Evolutionary conservation across 1,140 invertebrate genomes (phyloP).

Genomic region (Agrypnia vestita): DNA sequence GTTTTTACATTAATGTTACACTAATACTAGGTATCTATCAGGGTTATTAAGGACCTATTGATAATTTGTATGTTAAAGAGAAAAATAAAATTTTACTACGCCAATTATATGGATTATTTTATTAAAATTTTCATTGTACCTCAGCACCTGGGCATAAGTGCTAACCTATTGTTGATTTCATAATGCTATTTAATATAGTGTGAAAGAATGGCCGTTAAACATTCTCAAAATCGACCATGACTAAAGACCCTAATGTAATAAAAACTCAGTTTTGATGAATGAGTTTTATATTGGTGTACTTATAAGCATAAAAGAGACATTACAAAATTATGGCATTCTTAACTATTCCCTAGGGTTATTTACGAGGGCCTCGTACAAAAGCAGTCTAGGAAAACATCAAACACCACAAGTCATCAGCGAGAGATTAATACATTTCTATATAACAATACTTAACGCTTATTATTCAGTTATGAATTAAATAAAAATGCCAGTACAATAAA

Average conservation of each 20-base stretch:
- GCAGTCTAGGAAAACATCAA: neutral
- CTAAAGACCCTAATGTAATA: neutral
- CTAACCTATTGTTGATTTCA: too few relatives aligned
- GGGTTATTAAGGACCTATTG: too few relatives aligned
- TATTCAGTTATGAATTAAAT: constrained; percentile 44
- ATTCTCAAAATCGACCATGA: neutral
- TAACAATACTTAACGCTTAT: constrained; percentile 36
- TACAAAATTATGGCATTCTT: constrained; percentile 7
- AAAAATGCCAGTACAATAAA: constrained; percentile 45
- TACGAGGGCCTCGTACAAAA: neutral
- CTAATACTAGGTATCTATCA: too few relatives aligned
- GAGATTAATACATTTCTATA: constrained; percentile 32
- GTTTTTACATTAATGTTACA: too few relatives aligned
- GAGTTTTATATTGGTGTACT: constrained; percentile 23
- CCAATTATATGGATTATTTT: too few relatives aligned
- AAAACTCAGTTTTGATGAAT: constrained; percentile 26
- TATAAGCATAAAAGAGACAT: neutral
- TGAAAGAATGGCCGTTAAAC: too few relatives aligned
- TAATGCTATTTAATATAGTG: too few relatives aligned
- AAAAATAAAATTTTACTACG: too few relatives aligned
- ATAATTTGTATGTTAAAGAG: too few relatives aligned
- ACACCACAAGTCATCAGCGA: neutral
- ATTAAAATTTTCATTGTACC: too few relatives aligned
- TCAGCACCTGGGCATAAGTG: too few relatives aligned
- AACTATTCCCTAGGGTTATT: constrained; percentile 15